Conservation (phyloP, 2,888 invertebrate genomes). For the Ctena decussata region DNA sequence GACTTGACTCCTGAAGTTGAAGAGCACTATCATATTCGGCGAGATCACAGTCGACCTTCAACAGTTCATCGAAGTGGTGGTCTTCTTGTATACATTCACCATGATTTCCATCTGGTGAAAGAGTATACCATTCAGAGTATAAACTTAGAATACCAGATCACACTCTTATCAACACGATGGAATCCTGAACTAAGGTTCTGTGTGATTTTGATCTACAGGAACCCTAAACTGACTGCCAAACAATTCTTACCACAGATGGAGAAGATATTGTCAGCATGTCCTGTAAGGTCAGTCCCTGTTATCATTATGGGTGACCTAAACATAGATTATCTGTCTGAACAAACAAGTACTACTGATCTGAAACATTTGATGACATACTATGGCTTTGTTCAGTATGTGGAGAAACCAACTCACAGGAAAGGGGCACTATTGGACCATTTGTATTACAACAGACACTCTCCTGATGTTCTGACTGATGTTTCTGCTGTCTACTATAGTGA, state of each 20-base stretch:
- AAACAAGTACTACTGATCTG: not conserved
- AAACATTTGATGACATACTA: not conserved
- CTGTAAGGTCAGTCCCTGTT: not conserved
- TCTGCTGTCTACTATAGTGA: no score
- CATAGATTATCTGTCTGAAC: not conserved
- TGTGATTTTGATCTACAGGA: not conserved
- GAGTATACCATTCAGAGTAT: not conserved
- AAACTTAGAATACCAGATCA: not conserved
- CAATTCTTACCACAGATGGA: not conserved
- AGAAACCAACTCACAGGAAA: not conserved
- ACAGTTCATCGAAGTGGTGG: constrained; percentile 2
- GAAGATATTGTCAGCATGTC: not conserved
- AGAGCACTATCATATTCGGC: not conserved
- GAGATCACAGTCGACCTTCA: not conserved
- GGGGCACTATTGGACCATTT: not conserved
- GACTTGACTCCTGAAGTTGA: not conserved
- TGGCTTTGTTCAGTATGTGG: not conserved
- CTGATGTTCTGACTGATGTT: not conserved
- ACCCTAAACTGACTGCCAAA: not conserved
- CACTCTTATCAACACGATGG: not conserved
- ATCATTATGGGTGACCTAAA: not conserved
- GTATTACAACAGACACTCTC: not conserved
- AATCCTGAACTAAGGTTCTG: not conserved
- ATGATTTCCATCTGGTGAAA: not conserved
- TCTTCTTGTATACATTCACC: not conserved